phyloP scores from a whole-genome alignment of 2,888 invertebrate species.

The Aplocera efformata region DNA sequence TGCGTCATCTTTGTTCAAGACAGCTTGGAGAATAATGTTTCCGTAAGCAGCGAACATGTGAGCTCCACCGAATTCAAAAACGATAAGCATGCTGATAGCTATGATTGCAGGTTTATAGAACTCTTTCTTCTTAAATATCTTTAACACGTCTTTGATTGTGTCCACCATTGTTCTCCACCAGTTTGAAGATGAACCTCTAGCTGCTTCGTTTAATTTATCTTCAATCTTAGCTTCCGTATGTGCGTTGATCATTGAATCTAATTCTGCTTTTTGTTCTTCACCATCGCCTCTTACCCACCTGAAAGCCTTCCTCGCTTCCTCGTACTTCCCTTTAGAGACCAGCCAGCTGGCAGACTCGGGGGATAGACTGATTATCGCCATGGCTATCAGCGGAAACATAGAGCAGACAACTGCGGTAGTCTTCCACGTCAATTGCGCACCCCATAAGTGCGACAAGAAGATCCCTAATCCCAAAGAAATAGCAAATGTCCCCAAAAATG shows the following conservation, averaged over 20 bases:
- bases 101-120: constrained; percentile 71
- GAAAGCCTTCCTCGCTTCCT: constrained; percentile 80
- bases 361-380: constrained; percentile 67
- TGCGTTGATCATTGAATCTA: constrained; percentile 63
- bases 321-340: constrained; percentile 77
- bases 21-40: constrained; percentile 63
- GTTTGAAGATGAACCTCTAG: constrained; percentile 38
- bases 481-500: constrained; percentile 82
- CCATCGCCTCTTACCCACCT: constrained; percentile 81
- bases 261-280: constrained; percentile 61
- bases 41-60: constrained; percentile 74
- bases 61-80: constrained; percentile 72
- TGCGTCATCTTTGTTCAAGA: constrained; percentile 54
- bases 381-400: constrained; percentile 68
- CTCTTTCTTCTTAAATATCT: constrained; percentile 69
- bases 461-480: constrained; percentile 83
- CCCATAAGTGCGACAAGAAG: constrained; percentile 82
- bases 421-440: constrained; percentile 82
- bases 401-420: constrained; percentile 78
- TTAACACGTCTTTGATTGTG: constrained; percentile 50
- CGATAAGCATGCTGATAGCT: constrained; percentile 70
- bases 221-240: constrained; percentile 55
- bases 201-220: constrained; percentile 38
- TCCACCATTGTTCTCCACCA: constrained; percentile 46
- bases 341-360: constrained; percentile 86